These are phyloP conservation scores for Catostomus latipinnis DNA, from an alignment of 2,797 vertebrate species.

Conservation along the genomic window DNA sequence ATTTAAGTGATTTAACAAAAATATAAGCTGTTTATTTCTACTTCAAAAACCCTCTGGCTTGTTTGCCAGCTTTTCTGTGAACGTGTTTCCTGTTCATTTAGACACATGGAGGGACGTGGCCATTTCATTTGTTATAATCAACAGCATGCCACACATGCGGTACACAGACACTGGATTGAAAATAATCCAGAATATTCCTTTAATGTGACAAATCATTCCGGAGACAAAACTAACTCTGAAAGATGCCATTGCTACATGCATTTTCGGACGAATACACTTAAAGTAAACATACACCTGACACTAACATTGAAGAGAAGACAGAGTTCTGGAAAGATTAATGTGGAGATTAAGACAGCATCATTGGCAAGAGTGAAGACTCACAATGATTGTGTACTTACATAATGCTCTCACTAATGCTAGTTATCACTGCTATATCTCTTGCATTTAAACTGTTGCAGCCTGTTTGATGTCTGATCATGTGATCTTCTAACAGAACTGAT, in stretches of 20 bases:
- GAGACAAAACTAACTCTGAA: too few relatives aligned
- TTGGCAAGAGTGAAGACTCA: conserved; percentile 6
- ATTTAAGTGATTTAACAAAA: conserved; percentile 8
- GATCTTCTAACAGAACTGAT: not conserved
- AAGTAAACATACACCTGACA: conserved; percentile 9
- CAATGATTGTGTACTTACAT: conserved; percentile 10
- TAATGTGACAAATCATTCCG: not conserved
- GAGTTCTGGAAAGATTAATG: conserved; percentile 3
- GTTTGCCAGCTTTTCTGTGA: conserved; percentile 18
- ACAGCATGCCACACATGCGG: not conserved
- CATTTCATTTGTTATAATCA: not conserved
- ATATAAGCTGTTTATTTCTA: not conserved
- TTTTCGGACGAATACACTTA: not conserved
- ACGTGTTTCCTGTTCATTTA: not conserved
- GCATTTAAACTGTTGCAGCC: not conserved
- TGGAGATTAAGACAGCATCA: conserved; percentile 2
- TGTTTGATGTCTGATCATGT: not conserved
- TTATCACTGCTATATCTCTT: conserved; percentile 9
- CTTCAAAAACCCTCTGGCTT: not conserved
- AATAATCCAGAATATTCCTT: conserved; percentile 2
- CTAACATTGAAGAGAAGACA: not conserved
- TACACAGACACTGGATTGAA: not conserved
- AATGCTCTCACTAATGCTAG: not conserved
- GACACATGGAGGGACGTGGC: not conserved
- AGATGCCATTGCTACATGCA: too few relatives aligned